These are phyloP conservation scores for Polyommatus icarus DNA, from an alignment of 2,888 invertebrate species.

Conservation along the genomic window DNA sequence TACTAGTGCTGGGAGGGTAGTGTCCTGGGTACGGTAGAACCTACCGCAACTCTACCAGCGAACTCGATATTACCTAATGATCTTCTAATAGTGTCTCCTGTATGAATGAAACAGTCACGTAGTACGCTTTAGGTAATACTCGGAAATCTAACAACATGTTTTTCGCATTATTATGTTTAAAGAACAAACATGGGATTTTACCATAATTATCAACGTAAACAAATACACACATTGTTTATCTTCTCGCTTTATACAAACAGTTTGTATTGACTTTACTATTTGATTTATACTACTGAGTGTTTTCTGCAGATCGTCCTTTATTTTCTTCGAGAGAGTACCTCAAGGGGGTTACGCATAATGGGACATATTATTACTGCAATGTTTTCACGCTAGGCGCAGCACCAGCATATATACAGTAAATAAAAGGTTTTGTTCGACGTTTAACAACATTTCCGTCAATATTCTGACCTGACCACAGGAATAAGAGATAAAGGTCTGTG, in stretches of 20 bases:
- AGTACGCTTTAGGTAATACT: neutral
- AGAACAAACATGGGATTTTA: slow-evolving; percentile 28
- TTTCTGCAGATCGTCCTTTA: neutral
- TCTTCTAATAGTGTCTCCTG: neutral
- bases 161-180: neutral
- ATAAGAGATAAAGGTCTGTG: too few species aligned
- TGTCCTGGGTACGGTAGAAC: neutral
- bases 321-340: neutral
- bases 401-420: too few species aligned
- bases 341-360: neutral
- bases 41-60: neutral
- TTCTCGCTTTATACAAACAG: neutral
- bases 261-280: slow-evolving; percentile 6
- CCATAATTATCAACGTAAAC: slow-evolving; percentile 26
- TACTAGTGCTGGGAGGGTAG: too few species aligned
- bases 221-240: slow-evolving; percentile 10
- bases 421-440: too few species aligned
- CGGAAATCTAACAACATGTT: neutral
- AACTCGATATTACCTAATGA: neutral
- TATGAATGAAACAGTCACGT: neutral
- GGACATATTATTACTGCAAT: too few species aligned
- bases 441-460: too few species aligned
- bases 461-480: too few species aligned
- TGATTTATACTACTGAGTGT: slow-evolving; percentile 25
- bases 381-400: too few species aligned